Base-by-base conservation (phyloP, 2,888 invertebrate species). In the Spisula subtruncata region DNA sequence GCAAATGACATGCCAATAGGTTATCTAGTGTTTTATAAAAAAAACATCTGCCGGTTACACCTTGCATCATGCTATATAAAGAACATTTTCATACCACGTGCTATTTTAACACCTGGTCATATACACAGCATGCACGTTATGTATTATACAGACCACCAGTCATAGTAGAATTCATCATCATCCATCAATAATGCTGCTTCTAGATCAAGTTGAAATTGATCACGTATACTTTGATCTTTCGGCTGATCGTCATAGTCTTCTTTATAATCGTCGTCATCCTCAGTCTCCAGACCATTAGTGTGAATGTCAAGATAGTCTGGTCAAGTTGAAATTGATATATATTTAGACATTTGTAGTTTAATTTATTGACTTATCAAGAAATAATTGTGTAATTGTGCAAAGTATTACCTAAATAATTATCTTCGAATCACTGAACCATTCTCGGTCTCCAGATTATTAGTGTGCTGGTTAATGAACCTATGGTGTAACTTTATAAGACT, bases 251-350 rank as follows among this genome's bases (percentile, higher is more conserved):
- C n/a, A n/a, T n/a, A 87, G 16, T 60, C 35, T 2, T 80, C 90
- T 60, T 89, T 79, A 85, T 88, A 82, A 82, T 91, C 71, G n/a
- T 89, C 54, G 85, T 89, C 85, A n/a, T n/a, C n/a, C n/a, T n/a
- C n/a, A n/a, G n/a, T n/a, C 85, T 87, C 86, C 85, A 87, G 71
- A 86, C 87, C 41, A 88, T 89, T 90, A 29, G 12, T 1, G 60
- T 35, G 10, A 16, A 12, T 51, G 0, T n/a, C 60, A 66, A 66
- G 25, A 25, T 66, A 8, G 25, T 25, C 60, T 66, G 12, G 25
- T 66, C 8, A 5, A 25, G 60, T n/a, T 66, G 25, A 66, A n/a
- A 66, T 25, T 10, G n/a, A n/a, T 66, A 51, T 16, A 51, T 1
- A 12, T 16, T 48, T 48, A 48, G 5, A 8, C 48, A 48, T 48